phyloP scores from a whole-genome alignment of 2,113 vertebrate genomes.

The Mormoops blainvillei region DNA sequence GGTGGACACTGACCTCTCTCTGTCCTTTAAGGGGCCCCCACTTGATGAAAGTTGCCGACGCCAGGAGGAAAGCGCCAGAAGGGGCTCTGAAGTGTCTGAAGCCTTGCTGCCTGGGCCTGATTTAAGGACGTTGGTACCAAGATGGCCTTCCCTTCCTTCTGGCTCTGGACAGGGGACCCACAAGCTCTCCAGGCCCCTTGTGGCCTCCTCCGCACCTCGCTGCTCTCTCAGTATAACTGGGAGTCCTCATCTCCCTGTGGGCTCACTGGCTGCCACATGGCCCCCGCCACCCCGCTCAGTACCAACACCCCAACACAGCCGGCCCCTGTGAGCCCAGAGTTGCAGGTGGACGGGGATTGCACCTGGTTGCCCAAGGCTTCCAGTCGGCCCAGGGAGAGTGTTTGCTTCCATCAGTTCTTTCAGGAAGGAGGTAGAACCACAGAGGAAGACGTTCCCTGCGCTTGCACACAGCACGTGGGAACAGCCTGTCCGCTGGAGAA shows the following conservation, averaged over 20 bases:
- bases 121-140: too few species aligned
- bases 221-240: background rate
- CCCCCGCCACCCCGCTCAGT: background rate
- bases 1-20: background rate
- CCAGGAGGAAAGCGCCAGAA: background rate
- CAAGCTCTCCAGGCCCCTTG: background rate
- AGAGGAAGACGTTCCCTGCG: fast-evolving
- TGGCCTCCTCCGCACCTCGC: background rate
- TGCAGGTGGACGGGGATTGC: fast-evolving
- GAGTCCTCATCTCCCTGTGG: background rate
- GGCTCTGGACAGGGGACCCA: background rate
- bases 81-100: background rate
- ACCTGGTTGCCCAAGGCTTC: background rate
- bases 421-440: background rate
- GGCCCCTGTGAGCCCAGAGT: fast-evolving
- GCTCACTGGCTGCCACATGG: background rate
- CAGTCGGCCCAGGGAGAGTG: fast-evolving
- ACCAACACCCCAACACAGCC: too few species aligned
- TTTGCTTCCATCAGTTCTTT: background rate
- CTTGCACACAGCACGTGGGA: fast-evolving
- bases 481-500: fast-evolving
- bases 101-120: fast-evolving
- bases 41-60: fast-evolving
- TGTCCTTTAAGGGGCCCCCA: too few species aligned
- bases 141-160: background rate